These are phyloP conservation scores for Agrochola lychnidis DNA, from an alignment of 2,888 invertebrate genomes.

Conservation along the genomic window DNA sequence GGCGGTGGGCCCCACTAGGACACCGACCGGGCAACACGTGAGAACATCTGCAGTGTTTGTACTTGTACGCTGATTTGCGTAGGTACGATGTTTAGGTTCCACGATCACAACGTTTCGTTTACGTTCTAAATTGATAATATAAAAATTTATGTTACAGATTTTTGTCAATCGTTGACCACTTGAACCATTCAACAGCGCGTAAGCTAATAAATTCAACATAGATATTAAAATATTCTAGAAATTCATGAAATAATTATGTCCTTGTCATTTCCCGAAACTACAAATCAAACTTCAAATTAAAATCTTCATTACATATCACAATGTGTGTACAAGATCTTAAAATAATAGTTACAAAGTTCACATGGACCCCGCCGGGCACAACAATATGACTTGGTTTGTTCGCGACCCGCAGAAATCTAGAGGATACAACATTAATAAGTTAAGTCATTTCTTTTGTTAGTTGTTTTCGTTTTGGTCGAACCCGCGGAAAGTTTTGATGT, in stretches of 20 bases:
- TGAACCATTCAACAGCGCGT: background rate
- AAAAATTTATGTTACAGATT: background rate
- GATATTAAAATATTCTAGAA: background rate
- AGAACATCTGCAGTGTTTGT: constrained; percentile 23
- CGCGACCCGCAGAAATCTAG: background rate
- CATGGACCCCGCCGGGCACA: too few relatives aligned
- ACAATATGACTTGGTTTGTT: background rate
- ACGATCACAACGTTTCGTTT: background rate
- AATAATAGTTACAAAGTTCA: too few relatives aligned
- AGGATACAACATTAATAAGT: background rate
- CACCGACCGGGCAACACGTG: constrained; percentile 25
- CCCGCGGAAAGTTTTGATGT: too few relatives aligned
- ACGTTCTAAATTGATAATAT: background rate
- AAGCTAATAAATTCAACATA: background rate
- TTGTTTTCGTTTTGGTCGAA: constrained; percentile 8
- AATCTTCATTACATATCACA: too few relatives aligned
- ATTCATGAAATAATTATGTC: background rate
- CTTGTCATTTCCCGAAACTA: background rate
- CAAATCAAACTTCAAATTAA: too few relatives aligned
- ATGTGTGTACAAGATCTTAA: too few relatives aligned
- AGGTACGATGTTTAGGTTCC: constrained; percentile 15
- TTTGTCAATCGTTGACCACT: background rate
- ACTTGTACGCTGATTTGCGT: constrained; percentile 28
- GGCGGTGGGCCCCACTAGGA: constrained; percentile 5
- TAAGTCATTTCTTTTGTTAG: background rate